These are phyloP conservation scores for Buathra laborator DNA, from an alignment of 2,888 invertebrate genomes.

Conservation along the genomic window DNA sequence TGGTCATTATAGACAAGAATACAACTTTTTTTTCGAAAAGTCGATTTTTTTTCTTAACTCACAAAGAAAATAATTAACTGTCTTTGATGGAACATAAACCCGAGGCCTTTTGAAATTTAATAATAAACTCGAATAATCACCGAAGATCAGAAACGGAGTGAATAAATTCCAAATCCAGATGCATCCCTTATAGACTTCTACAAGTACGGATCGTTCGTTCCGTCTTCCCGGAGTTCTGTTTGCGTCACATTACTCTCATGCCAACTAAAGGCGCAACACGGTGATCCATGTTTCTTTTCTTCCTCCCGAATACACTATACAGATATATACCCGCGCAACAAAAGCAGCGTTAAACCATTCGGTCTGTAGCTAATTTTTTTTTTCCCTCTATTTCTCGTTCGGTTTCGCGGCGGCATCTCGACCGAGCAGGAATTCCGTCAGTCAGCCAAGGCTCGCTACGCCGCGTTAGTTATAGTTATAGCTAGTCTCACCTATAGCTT, in stretches of 20 bases:
- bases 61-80: no score
- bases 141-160: neutral
- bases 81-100: neutral
- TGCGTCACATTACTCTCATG: neutral
- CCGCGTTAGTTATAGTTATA: conserved; percentile 68
- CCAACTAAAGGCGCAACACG: neutral
- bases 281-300: neutral
- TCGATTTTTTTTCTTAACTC: no score
- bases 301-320: neutral
- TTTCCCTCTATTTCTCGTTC: conserved; percentile 59
- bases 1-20: no score
- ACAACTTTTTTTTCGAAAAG: no score
- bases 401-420: conserved; percentile 67
- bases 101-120: neutral
- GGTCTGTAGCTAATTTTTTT: conserved; percentile 71
- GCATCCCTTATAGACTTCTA: neutral
- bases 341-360: conserved; percentile 76
- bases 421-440: conserved; percentile 70
- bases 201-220: neutral
- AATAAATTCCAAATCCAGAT: conserved; percentile 9
- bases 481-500: conserved; percentile 10
- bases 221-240: neutral
- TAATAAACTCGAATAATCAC: neutral
- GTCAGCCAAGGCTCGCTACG: conserved; percentile 70
- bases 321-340: conserved; percentile 64